Evolutionary conservation across 1,140 invertebrate genomes (phyloP).

Genomic region (Microplitis mediator): DNA sequence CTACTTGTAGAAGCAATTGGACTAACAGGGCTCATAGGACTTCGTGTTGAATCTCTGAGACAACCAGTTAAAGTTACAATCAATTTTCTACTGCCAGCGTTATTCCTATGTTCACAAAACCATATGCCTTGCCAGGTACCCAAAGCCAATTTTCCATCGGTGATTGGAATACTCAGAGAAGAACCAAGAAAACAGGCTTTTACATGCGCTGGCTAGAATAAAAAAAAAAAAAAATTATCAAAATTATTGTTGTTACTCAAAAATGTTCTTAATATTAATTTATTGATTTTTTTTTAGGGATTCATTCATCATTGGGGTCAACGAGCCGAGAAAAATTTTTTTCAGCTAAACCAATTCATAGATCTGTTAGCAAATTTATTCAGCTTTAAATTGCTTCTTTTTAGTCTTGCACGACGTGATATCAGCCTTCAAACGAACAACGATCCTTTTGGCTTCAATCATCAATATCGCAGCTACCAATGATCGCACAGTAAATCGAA

Average conservation of each 20-base stretch:
- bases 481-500: no score
- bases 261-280: background rate
- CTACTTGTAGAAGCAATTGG: conserved; percentile 88
- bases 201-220: conserved; percentile 90
- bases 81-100: conserved; percentile 89
- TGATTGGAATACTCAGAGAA: conserved; percentile 93
- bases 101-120: conserved; percentile 96
- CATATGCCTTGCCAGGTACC: conserved; percentile 98
- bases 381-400: no score
- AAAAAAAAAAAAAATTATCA: conserved; percentile 51
- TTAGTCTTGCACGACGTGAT: no score
- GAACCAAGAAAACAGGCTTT: conserved; percentile 96
- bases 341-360: no score
- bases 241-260: conserved; percentile 6
- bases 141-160: conserved; percentile 91
- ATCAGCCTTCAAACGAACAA: no score
- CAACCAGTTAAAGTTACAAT: conserved; percentile 91
- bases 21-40: conserved; percentile 80
- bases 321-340: no score
- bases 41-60: conserved; percentile 79
- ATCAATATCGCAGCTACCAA: no score
- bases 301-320: no score
- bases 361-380: no score
- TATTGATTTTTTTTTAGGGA: no score
- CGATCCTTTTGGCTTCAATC: no score